Conservation (phyloP, 2,113 vertebrate genomes). For the Cromileptes altivelis region DNA sequence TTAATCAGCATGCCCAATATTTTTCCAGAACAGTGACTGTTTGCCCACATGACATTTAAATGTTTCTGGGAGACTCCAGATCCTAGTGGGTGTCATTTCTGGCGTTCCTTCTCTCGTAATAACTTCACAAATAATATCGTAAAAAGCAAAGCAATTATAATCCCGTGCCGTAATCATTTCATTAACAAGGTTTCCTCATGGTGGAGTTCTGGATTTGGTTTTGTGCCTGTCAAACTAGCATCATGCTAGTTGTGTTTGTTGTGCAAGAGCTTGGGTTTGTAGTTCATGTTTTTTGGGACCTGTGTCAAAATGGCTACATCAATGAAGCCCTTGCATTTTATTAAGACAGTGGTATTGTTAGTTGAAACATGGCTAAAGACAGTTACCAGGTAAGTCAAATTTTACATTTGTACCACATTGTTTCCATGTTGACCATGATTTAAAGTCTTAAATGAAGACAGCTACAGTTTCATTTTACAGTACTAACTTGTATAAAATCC, state of each 20-base stretch:
- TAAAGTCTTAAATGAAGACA: background rate
- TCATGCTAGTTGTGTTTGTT: background rate
- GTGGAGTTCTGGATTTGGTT: background rate
- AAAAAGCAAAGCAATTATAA: background rate
- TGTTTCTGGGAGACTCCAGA: slow-evolving; percentile 2
- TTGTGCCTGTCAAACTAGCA: background rate
- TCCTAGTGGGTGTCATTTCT: slow-evolving; percentile 20
- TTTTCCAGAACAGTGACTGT: background rate
- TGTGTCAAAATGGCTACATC: background rate
- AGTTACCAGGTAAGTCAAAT: background rate
- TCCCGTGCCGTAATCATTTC: background rate
- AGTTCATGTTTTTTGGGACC: background rate
- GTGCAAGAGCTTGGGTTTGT: background rate
- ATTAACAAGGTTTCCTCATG: background rate
- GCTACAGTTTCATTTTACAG: background rate
- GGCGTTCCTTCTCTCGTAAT: background rate
- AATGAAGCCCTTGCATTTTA: background rate
- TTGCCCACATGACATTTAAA: background rate
- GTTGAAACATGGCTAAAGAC: background rate
- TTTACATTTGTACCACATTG: background rate
- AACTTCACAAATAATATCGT: background rate
- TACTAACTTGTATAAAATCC: background rate
- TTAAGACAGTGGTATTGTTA: background rate
- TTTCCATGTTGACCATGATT: background rate
- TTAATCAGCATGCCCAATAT: background rate